Evolutionary conservation across 2,888 invertebrate genomes (phyloP).

Genomic region (Rotaria magnacalcarata): DNA sequence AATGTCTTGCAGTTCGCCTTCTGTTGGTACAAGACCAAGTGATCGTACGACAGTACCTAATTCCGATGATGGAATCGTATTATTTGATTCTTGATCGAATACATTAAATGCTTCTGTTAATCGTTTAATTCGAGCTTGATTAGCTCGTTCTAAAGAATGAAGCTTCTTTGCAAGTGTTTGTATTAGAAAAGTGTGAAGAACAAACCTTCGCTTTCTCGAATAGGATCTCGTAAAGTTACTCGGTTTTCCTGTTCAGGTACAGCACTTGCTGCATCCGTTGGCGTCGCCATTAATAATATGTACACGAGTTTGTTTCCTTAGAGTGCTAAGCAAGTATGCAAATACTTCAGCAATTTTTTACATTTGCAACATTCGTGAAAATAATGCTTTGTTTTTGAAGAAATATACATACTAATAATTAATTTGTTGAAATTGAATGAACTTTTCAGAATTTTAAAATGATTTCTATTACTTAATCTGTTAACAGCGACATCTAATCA

Average conservation of each 20-base stretch:
- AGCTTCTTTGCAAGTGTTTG: not conserved
- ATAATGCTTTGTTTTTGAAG: not conserved
- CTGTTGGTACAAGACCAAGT: constrained; percentile 24
- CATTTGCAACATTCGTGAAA: not conserved
- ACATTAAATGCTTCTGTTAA: constrained; percentile 7
- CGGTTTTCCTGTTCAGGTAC: not conserved
- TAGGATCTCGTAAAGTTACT: constrained; percentile 29
- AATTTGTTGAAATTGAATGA: not conserved
- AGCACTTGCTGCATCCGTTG: not conserved
- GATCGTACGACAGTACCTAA: constrained; percentile 25
- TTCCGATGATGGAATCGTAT: constrained; percentile 8
- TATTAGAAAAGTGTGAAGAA: not conserved
- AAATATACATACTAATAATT: not conserved
- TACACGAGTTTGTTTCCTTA: not conserved
- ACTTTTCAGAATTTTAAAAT: not conserved
- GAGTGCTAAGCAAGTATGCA: not conserved
- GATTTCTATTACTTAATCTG: not conserved
- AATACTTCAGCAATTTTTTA: not conserved
- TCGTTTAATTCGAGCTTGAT: constrained; percentile 4
- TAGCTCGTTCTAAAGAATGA: constrained; percentile 2
- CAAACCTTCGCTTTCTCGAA: constrained; percentile 20
- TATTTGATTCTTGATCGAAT: constrained; percentile 12
- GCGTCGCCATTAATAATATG: constrained; percentile 1
- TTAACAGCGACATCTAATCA: not conserved
- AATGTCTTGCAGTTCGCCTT: constrained; percentile 30